Evolutionary conservation across 1,140 invertebrate species (phyloP).

Genomic region (Trichogramma pretiosum): DNA sequence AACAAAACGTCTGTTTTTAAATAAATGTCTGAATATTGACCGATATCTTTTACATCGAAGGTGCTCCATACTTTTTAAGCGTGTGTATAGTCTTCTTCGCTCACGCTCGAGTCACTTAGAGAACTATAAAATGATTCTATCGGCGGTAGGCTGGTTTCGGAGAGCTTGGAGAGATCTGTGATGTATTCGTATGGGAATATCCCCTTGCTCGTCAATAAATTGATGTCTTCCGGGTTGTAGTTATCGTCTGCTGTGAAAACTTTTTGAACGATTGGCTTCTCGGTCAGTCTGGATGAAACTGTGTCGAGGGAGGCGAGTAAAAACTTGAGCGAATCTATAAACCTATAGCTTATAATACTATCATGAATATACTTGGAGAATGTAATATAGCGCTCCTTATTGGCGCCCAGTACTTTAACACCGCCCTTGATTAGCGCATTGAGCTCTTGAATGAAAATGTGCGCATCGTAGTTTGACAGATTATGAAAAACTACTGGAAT

Average conservation of each 20-base stretch:
- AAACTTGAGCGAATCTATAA: slow-evolving; percentile 19
- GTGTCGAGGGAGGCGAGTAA: slow-evolving; percentile 11
- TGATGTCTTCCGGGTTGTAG: not conserved
- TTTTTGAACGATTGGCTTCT: slow-evolving; percentile 1
- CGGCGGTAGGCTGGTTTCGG: slow-evolving; percentile 23
- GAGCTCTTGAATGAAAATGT: slow-evolving; percentile 20
- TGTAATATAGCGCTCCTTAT: slow-evolving; percentile 23
- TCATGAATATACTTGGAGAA: slow-evolving; percentile 19
- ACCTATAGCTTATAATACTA: slow-evolving; percentile 16
- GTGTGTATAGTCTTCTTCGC: not conserved
- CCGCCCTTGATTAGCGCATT: not conserved
- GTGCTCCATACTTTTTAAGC: not conserved
- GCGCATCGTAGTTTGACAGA: slow-evolving; percentile 29
- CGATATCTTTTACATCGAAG: not conserved
- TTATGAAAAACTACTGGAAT: slow-evolving; percentile 34
- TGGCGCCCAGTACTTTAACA: slow-evolving; percentile 17
- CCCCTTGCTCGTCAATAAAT: slow-evolving; percentile 15
- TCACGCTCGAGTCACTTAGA: not conserved
- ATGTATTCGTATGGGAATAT: slow-evolving; percentile 30
- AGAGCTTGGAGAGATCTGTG: slow-evolving; percentile 18
- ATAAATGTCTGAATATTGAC: slow-evolving; percentile 1
- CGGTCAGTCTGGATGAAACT: slow-evolving; percentile 15
- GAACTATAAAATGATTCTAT: not conserved
- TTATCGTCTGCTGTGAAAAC: not conserved
- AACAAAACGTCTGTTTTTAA: too few relatives aligned